phyloP scores from a whole-genome alignment of 2,888 invertebrate genomes.

The Galeopsomyia nigrocyanea region DNA sequence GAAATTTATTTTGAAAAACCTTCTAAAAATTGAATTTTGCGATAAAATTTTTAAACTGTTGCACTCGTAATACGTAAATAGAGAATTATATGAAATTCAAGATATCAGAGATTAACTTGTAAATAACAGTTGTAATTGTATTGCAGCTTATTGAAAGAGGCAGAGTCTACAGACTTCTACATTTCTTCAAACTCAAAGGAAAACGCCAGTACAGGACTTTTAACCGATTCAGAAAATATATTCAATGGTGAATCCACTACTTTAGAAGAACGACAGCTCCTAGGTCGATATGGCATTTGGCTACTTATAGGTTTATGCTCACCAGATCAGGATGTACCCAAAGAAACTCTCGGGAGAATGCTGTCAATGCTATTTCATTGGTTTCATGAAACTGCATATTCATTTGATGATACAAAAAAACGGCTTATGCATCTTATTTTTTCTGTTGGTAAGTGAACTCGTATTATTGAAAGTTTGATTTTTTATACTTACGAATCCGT shows the following conservation, averaged over 20 bases:
- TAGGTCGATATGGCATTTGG: slow-evolving; percentile 98
- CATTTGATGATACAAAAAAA: slow-evolving; percentile 86
- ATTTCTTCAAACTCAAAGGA: slow-evolving; percentile 63
- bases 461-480: slow-evolving; percentile 39
- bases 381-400: slow-evolving; percentile 98
- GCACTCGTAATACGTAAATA: too few species aligned
- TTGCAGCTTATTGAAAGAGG: slow-evolving; percentile 85
- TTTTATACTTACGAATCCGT: too few species aligned
- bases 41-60: too few species aligned
- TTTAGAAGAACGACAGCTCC: slow-evolving; percentile 88
- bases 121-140: slow-evolving; percentile 48
- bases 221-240: too few species aligned
- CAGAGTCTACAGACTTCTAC: slow-evolving; percentile 78
- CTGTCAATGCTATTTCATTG: slow-evolving; percentile 98
- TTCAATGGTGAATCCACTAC: slow-evolving; percentile 58
- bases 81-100: too few species aligned
- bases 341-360: slow-evolving; percentile 88
- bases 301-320: slow-evolving; percentile 93
- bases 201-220: neutral
- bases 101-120: too few species aligned
- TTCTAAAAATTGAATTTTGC: too few species aligned
- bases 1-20: too few species aligned
- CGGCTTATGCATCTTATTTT: slow-evolving; percentile 68
- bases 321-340: slow-evolving; percentile 82
- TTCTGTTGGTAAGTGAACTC: slow-evolving; percentile 68